Conservation (phyloP, 1,140 invertebrate species). For the Mesaphorura yosii region DNA sequence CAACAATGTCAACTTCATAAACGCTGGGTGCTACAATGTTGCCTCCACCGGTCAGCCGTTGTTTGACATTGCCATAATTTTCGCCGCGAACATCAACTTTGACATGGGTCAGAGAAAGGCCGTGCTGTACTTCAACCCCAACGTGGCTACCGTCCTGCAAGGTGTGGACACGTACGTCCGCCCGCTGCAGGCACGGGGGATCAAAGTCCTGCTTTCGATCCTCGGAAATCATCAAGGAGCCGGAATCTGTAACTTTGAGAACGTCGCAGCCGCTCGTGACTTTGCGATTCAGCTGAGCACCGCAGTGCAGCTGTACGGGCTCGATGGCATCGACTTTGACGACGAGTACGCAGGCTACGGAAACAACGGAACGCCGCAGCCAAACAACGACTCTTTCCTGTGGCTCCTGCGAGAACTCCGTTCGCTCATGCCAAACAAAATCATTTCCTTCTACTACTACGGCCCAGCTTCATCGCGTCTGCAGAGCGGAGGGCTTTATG, state of each 20-base stretch:
- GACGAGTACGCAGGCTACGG: slow-evolving; percentile 17
- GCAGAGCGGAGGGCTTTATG: neutral
- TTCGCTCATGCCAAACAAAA: slow-evolving; percentile 4
- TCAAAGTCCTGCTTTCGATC: slow-evolving; percentile 15
- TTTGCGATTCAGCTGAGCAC: slow-evolving; percentile 8
- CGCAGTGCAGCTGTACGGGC: neutral
- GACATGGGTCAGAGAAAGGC: neutral
- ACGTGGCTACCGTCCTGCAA: slow-evolving; percentile 1
- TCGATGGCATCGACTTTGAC: slow-evolving; percentile 18
- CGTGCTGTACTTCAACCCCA: slow-evolving; percentile 2
- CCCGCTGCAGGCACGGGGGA: slow-evolving; percentile 7
- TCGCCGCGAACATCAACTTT: slow-evolving; percentile 15
- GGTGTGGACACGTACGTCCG: neutral
- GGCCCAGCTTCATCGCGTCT: slow-evolving; percentile 2
- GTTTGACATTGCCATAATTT: slow-evolving; percentile 16
- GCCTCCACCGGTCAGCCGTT: neutral
- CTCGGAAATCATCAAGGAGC: slow-evolving; percentile 16
- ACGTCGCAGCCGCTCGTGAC: neutral
- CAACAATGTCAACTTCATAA: slow-evolving; percentile 9
- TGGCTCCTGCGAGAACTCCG: slow-evolving; percentile 11
- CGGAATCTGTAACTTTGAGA: slow-evolving; percentile 11
- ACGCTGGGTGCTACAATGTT: slow-evolving; percentile 8
- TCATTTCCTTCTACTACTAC: slow-evolving; percentile 17
- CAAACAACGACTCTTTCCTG: slow-evolving; percentile 9
- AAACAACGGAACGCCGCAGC: slow-evolving; percentile 4